Conservation (phyloP, 2,113 vertebrate genomes). For the Mirounga angustirostris region DNA sequence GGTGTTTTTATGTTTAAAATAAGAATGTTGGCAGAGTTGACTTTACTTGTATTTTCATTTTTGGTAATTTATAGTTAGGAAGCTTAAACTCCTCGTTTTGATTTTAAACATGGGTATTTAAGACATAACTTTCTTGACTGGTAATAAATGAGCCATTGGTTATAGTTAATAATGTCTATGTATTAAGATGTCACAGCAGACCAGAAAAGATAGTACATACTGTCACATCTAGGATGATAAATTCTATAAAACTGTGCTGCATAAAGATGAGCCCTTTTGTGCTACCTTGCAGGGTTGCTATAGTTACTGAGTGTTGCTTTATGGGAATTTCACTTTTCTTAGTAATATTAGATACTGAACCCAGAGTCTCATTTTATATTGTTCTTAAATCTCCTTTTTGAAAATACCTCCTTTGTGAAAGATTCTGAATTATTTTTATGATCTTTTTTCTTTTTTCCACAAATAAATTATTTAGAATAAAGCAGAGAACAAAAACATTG, state of each 20-base stretch:
- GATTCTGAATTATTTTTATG: slow-evolving; percentile 65
- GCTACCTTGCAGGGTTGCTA: slow-evolving; percentile 87
- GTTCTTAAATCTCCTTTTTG: slow-evolving; percentile 82
- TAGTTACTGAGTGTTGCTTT: slow-evolving; percentile 87
- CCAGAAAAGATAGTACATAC: slow-evolving; percentile 81
- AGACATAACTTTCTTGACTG: slow-evolving; percentile 80
- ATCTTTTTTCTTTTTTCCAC: slow-evolving; percentile 51
- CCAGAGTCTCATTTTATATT: slow-evolving; percentile 80
- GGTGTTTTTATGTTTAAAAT: slow-evolving; percentile 75
- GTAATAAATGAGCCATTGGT: slow-evolving; percentile 83
- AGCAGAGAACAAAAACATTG: slow-evolving; percentile 58
- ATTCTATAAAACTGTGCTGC: slow-evolving; percentile 86
- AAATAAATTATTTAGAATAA: slow-evolving; percentile 74
- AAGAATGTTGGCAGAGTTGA: slow-evolving; percentile 11
- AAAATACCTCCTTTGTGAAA: slow-evolving; percentile 39
- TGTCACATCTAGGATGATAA: slow-evolving; percentile 87
- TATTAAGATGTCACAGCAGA: slow-evolving; percentile 87
- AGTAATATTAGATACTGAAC: slow-evolving; percentile 81
- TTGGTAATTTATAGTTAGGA: slow-evolving; percentile 78
- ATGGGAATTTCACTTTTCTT: slow-evolving; percentile 88
- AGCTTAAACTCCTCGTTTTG: slow-evolving; percentile 81
- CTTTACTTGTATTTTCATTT: slow-evolving; percentile 72
- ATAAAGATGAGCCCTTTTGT: slow-evolving; percentile 88
- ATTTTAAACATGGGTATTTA: slow-evolving; percentile 82
- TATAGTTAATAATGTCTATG: slow-evolving; percentile 87